Base-by-base conservation (phyloP, 1,140 invertebrate species). In the Lepidotrigona ventralis region DNA sequence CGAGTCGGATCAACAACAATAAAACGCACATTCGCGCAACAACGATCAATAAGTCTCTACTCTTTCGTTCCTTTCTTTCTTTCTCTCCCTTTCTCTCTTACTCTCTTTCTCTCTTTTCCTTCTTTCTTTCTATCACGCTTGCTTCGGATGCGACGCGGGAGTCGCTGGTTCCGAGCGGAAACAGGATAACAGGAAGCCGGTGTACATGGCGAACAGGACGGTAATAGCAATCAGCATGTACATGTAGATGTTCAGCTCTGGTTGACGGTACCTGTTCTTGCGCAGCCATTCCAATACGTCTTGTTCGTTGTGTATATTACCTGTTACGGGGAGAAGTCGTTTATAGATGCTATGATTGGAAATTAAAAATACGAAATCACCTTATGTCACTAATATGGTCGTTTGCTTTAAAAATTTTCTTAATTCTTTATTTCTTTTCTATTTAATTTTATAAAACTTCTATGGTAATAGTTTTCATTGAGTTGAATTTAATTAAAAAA, bases 201-300 rank as follows among this genome's bases (percentile, higher is more conserved):
- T 99, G 93, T 99, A 99, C 91, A 98, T 95, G 8, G 98, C 95
- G 90, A 99, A 99, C 46, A 97, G 96, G 84, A 98, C 94, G 72
- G 97, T 97, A 79, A 98, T 96, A 1, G 97, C 97, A 89, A 98
- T 96, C 87, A 99, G 95, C 75, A 97, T 98, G 92, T 98, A 99
- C 98, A 99, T 98, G 92, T 99, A 99, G 81, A 99, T 96, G 90
- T 98, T 99, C 26, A 99, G 93, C 93, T 99, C 98, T 0, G 98
- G 98, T 90, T 98, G 98, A 53, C 98, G 95, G 94, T 98, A 99
- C 81, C 98, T 96, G 93, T 99, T 99, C 93, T 98, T 98, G 85
- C 97, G 96, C 68, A 99, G 93, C 98, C 98, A 99, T 88, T 98
- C 98, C 69, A 99, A 93, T n/a, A 99, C 98, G 91, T 98, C 97